phyloP scores from a whole-genome alignment of 2,888 invertebrate species.

The Dioctria linearis region DNA sequence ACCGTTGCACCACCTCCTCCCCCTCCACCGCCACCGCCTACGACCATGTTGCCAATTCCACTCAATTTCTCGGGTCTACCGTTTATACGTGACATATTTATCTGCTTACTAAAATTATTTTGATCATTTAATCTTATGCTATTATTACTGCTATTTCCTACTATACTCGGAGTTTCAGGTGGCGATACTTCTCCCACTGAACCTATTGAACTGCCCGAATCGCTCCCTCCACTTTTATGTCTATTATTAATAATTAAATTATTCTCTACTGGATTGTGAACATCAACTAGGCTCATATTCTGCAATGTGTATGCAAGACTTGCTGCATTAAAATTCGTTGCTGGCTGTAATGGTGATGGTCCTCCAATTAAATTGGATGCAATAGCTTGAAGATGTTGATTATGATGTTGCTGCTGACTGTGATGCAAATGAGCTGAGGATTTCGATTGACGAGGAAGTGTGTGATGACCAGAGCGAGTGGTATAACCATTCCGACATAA shows the following conservation, averaged over 20 bases:
- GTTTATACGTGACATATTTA: slow-evolving; percentile 67
- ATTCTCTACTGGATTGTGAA: slow-evolving; percentile 57
- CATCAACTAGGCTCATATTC: slow-evolving; percentile 65
- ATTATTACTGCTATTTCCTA: slow-evolving; percentile 60
- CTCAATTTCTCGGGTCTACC: slow-evolving; percentile 65
- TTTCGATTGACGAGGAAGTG: slow-evolving; percentile 66
- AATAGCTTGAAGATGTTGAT: slow-evolving; percentile 65
- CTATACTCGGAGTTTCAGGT: slow-evolving; percentile 69
- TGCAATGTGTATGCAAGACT: slow-evolving; percentile 65
- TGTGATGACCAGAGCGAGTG: slow-evolving; percentile 65
- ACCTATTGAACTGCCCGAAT: slow-evolving; percentile 70
- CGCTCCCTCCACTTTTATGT: slow-evolving; percentile 68
- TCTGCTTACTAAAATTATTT: slow-evolving; percentile 67
- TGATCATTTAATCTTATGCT: slow-evolving; percentile 60
- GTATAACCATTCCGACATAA: slow-evolving; percentile 69
- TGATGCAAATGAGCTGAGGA: slow-evolving; percentile 67
- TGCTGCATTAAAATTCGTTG: slow-evolving; percentile 62
- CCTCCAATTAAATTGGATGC: slow-evolving; percentile 58
- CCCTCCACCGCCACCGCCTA: slow-evolving; percentile 59
- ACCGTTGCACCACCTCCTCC: slow-evolving; percentile 47
- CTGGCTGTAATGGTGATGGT: slow-evolving; percentile 49
- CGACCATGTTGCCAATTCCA: slow-evolving; percentile 56
- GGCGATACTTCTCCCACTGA: slow-evolving; percentile 70
- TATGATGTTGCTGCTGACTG: slow-evolving; percentile 63
- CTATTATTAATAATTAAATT: slow-evolving; percentile 61